These are phyloP conservation scores for Leuctra nigra DNA, from an alignment of 2,888 invertebrate species.

Conservation along the genomic window DNA sequence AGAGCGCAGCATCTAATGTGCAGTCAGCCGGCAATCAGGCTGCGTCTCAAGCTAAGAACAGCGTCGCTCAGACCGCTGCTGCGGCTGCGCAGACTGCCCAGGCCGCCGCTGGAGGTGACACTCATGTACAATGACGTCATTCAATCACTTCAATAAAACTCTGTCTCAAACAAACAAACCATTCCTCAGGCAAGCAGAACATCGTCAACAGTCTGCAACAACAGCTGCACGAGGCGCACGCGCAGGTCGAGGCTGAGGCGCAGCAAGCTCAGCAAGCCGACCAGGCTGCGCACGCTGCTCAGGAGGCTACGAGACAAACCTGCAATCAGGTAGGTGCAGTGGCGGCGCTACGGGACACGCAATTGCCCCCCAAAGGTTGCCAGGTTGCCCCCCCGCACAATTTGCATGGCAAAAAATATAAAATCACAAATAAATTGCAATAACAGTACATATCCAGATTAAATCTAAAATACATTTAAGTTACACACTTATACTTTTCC, in stretches of 20 bases:
- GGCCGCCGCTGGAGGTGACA: slow-evolving; percentile 1
- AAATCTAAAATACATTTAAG: too few species aligned
- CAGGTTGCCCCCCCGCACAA: too few species aligned
- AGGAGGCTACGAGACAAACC: not conserved
- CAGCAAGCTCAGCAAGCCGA: slow-evolving; percentile 2
- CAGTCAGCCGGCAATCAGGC: not conserved
- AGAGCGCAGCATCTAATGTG: not conserved
- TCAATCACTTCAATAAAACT: too few species aligned
- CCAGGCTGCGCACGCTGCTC: slow-evolving; percentile 1
- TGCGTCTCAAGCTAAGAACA: not conserved
- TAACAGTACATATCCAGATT: too few species aligned
- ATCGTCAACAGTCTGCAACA: slow-evolving; percentile 5
- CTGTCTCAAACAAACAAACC: too few species aligned
- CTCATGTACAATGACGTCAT: too few species aligned
- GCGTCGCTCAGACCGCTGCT: not conserved
- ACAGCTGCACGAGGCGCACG: slow-evolving; percentile 8
- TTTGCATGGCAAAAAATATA: too few species aligned
- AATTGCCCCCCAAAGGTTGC: too few species aligned
- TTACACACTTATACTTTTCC: too few species aligned
- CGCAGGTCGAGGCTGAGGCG: slow-evolving; percentile 3
- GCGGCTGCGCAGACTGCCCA: not conserved
- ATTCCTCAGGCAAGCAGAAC: slow-evolving; percentile 7
- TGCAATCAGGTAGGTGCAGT: too few species aligned
- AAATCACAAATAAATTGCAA: too few species aligned
- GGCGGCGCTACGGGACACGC: too few species aligned